Evolutionary conservation across 2,113 vertebrate species (phyloP).

Genomic region (Elephas maximus): DNA sequence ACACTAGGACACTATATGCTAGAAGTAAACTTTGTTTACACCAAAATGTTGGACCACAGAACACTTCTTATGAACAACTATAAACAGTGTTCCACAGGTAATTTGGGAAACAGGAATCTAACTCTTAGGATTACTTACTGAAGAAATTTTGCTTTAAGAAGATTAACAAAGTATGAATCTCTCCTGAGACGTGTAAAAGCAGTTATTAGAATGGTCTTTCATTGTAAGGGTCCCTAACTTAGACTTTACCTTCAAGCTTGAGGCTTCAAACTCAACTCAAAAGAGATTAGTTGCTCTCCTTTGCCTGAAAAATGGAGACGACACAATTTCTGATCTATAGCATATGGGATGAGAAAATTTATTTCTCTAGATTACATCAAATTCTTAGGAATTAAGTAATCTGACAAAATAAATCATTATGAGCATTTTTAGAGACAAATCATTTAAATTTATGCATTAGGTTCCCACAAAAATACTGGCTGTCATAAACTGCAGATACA

Average conservation of each 20-base stretch:
- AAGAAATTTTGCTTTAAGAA: conserved; percentile 48
- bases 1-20: neutral
- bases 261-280: conserved; percentile 46
- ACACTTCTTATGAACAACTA: neutral
- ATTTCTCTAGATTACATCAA: conserved; percentile 23
- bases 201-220: conserved; percentile 20
- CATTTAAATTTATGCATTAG: conserved; percentile 30
- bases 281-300: neutral
- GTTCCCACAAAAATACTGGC: neutral
- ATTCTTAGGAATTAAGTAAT: neutral
- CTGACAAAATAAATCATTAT: neutral
- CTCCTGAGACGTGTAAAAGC: neutral
- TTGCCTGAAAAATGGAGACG: neutral
- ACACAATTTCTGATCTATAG: neutral
- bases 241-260: neutral
- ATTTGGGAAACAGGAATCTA: conserved; percentile 20
- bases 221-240: neutral
- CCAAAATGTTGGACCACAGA: neutral
- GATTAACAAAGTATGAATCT: conserved; percentile 50
- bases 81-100: neutral
- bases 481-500: neutral
- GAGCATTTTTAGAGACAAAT: neutral
- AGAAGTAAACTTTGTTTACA: neutral
- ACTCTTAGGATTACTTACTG: conserved; percentile 13
- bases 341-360: neutral